Base-by-base conservation (phyloP, 2,113 vertebrate species). In the Mellivora capensis region DNA sequence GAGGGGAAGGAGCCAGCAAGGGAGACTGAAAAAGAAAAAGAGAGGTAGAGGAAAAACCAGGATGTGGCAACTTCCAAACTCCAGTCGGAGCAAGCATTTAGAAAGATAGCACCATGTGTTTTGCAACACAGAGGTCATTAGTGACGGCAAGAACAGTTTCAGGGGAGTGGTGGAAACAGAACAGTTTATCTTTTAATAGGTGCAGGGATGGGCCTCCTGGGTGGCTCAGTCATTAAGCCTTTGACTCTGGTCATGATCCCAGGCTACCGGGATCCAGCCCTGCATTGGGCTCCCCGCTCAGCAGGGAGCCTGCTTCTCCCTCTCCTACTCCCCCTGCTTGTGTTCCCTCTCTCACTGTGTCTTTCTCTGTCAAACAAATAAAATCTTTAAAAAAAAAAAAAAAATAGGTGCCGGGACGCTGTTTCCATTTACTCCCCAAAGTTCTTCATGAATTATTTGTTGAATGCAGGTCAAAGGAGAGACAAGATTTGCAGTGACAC, bases 401-500 rank as follows among this genome's bases (percentile, higher is more conserved):
- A 23, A 59, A 7, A 59, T 17, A 54, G 57, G 57, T 59, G 29
- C 39, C 83, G 34, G 49, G 47, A 87, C 11, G 42, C 27, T 13
- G 71, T 91, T 79, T 91, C 49, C 81, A 76, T 44, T 54, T 74
- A 69, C 54, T 94, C 61, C 57, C 39, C 11, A 87, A 81, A 84
- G 7, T 91, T 96, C 80, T 79, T 94, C 87, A 80, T 69, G 47
- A 91, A 72, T 95, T 71, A 61, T 83, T 81, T 90, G 54, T 81
- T 96, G 44, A 79, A 90, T 90, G 57, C 94, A 77, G 86, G 79
- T 95, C 49, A 47, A 94, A 15, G 8, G 23, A 90, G 37, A 85
- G 47, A 80, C 82, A 81, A 94, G 29, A 37, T 88, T 87, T 95
- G 87, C 85, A 97, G 71, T 97, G 84, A 96, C 98, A 97, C 97